Evolutionary conservation across 2,797 vertebrate genomes (phyloP), one percentile per base, ranked within the genome.

Genomic region (Parauchenoglanis ngamensis): DNA sequence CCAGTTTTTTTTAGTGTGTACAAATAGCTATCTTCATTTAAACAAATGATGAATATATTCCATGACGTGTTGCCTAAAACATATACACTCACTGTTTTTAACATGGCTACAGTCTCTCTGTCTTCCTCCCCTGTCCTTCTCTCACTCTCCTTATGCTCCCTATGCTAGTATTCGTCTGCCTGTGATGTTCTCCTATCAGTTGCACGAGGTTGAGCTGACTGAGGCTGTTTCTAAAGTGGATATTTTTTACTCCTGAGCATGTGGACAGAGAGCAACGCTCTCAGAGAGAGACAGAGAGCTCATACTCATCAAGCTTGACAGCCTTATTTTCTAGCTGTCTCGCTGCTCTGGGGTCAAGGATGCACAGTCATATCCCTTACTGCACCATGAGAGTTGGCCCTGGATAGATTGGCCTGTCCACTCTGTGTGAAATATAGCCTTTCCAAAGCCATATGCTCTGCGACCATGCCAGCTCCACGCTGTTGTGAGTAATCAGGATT

Each of bases 321-420:
- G 80, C 67, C 89, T 89, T 87, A 89, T 91, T 91, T 90, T 87
- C 87, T 86, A 85, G 83, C 79, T 78, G 87, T 88, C 85, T 86
- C 61, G 1, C 85, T 79, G 81, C 65, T 83, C 67, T 82, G 85
- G 86, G 87, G 89, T 91, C 90, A 91, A 88, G 90, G 87, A 90
- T 90, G 73, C 87, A 88, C 87, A 83, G 68, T 81, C 88, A 84
- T 76, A 86, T 86, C 82, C 77, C 86, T 86, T 81, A 78, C 86
- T 85, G 77, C 82, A 83, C 84, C 81, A 85, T 83, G 78, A 68
- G 68, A 75, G 49, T 73, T 56, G 86, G 85, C 85, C 78, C 61
- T 61, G 70, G 72, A 89, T 85, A 89, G 83, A 88, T 89, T 85
- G 78, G 76, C 63, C 80, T 88, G 79, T 86, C 79, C 40, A 8